Evolutionary conservation across 2,888 invertebrate species (phyloP), one percentile per base, ranked within the genome.

Genomic region (Carcina quercana): DNA sequence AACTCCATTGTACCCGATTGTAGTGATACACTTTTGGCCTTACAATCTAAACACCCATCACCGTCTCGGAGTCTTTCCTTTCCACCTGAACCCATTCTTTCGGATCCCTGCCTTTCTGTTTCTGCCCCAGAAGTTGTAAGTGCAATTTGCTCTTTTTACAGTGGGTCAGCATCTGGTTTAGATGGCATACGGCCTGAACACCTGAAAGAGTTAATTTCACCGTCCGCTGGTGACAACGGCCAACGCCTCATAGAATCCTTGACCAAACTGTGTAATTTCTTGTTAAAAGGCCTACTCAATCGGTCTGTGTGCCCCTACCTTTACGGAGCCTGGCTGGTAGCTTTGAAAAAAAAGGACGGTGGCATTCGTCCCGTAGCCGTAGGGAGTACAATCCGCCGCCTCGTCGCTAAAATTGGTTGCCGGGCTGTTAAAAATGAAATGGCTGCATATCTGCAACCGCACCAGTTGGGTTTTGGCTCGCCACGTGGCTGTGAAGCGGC

Each of bases 141-240:
- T n/a, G 37, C 37, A 1, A 3, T 37, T 1, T 28, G 11, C 1
- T 25, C 35, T 2, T 40, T 40, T 31, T 13, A 40, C 14, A 32
- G 13, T n/a, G 30, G 35, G 1, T 37, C 40, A 2, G 40, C 37
- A 1, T 8, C 40, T 1, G 40, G 40, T 1, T 13, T 36, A 6
- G 40, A 40, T 25, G 37, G 40, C 1, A 1, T 40, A 0, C 34
- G 40, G 1, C 40, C 37, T 1, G 13, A 17, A 11, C 37, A 37
- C 11, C 21, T 40, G 2, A 40, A 33, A n/a, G 17, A 28, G 13
- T 12, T 19, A 19, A 17, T n/a, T 7, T 28, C 28, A 2, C 3
- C 5, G 2, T 28, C 28, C 19, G 28, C 12, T 2, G 28, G 28
- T 5, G 28, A 28, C 11, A 26, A 26, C 15, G 26, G 26, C 5